phyloP scores from a whole-genome alignment of 2,113 vertebrate species.

The Falcunculus frontatus region DNA sequence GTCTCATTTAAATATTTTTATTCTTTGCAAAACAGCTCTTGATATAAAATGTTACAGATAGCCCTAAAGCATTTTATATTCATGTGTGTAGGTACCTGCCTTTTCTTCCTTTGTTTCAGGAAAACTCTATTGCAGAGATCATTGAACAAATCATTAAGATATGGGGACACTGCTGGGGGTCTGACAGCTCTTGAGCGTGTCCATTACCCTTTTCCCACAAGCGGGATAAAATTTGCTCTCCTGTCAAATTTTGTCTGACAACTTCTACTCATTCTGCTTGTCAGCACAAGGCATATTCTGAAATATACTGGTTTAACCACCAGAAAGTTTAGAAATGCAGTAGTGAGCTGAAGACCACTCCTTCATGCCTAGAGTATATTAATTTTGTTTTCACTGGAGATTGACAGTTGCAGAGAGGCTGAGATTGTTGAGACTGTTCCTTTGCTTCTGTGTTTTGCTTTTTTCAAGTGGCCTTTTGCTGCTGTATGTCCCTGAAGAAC shows the following conservation, averaged over 20 bases:
- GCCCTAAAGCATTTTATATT: neutral
- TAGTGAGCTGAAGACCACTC: neutral
- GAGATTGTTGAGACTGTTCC: neutral
- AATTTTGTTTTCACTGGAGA: neutral
- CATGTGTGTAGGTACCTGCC: neutral
- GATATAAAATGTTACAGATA: neutral
- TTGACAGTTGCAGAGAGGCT: neutral
- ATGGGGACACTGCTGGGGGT: neutral
- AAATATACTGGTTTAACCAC: neutral
- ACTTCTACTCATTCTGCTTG: neutral
- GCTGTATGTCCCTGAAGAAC: neutral
- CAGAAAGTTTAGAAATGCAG: neutral
- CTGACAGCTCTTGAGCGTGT: neutral
- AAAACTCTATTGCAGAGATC: neutral
- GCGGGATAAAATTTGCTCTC: neutral
- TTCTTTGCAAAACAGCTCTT: neutral
- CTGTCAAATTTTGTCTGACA: neutral
- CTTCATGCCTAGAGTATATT: neutral
- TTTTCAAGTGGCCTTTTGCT: neutral
- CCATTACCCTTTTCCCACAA: fast-evolving
- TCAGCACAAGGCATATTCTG: neutral
- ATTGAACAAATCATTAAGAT: neutral
- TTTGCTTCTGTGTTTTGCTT: neutral
- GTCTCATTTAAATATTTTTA: neutral
- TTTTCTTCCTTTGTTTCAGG: neutral